phyloP scores from a whole-genome alignment of 2,113 vertebrate genomes.

The Petrocephalus zakoni region DNA sequence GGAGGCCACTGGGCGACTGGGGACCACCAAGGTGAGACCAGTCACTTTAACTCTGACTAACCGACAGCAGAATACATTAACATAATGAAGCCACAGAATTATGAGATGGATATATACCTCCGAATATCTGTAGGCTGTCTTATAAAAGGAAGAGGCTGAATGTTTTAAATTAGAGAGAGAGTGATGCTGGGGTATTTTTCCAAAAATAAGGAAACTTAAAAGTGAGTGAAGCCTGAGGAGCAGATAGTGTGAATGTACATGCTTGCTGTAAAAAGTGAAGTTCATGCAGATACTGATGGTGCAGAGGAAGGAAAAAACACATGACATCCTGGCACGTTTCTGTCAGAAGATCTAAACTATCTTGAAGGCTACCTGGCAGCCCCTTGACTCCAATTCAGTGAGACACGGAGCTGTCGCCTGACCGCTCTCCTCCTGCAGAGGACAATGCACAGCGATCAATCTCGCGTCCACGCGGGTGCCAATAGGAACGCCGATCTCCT shows the following conservation, averaged over 20 bases:
- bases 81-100: background rate
- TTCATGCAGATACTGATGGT: background rate
- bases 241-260: background rate
- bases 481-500: background rate
- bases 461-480: background rate
- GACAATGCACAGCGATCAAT: slow-evolving; percentile 4
- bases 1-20: background rate
- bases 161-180: background rate
- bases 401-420: background rate
- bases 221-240: background rate
- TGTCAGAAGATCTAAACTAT: background rate
- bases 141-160: background rate
- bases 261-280: background rate
- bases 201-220: background rate
- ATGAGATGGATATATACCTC: slow-evolving; percentile 9
- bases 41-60: slow-evolving; percentile 29
- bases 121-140: slow-evolving; percentile 3
- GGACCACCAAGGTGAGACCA: slow-evolving; percentile 15
- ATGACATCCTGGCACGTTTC: background rate
- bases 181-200: background rate
- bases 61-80: slow-evolving; percentile 16
- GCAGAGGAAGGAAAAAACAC: background rate
- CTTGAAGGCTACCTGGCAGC: background rate
- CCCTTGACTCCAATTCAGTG: background rate
- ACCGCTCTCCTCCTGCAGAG: background rate